These are phyloP conservation scores for Drosophila siamana DNA, from an alignment of 2,888 invertebrate genomes.

Conservation along the genomic window DNA sequence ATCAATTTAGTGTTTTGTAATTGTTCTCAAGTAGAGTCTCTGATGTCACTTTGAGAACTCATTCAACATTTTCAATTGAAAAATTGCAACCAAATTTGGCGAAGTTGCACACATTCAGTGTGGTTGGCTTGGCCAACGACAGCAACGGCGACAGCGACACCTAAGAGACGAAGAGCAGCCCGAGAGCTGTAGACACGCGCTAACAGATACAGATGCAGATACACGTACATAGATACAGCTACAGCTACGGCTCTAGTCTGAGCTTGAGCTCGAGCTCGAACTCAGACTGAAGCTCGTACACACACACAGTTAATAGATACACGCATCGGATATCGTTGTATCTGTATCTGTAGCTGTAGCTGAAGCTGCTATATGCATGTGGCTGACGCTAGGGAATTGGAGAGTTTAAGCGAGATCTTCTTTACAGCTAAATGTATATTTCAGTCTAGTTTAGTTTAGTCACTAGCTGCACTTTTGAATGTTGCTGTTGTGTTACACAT, in stretches of 20 bases:
- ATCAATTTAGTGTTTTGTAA: conserved; percentile 16
- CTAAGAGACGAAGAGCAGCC: conserved; percentile 26
- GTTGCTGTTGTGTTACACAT: conserved; percentile 1
- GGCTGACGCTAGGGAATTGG: background rate
- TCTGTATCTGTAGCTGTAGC: no score
- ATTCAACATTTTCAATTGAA: conserved; percentile 60
- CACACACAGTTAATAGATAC: conserved; percentile 31
- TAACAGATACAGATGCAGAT: conserved; percentile 38
- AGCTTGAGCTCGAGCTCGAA: conserved; percentile 1
- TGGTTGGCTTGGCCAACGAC: no score
- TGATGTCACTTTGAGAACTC: conserved; percentile 44
- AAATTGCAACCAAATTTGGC: conserved; percentile 66
- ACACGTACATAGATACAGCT: conserved; percentile 24
- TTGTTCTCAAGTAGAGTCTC: conserved; percentile 30
- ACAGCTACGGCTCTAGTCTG: conserved; percentile 4
- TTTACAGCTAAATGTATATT: conserved; percentile 4
- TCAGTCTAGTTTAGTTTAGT: background rate
- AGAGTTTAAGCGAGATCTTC: background rate
- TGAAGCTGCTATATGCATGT: no score
- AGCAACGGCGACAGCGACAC: no score
- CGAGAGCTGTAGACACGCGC: conserved; percentile 63
- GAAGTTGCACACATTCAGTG: conserved; percentile 37
- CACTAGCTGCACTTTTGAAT: conserved; percentile 8
- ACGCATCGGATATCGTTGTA: conserved; percentile 27
- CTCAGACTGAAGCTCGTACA: background rate